These are phyloP conservation scores for Ctenicera cuprea DNA, from an alignment of 2,888 invertebrate species.

Conservation along the genomic window DNA sequence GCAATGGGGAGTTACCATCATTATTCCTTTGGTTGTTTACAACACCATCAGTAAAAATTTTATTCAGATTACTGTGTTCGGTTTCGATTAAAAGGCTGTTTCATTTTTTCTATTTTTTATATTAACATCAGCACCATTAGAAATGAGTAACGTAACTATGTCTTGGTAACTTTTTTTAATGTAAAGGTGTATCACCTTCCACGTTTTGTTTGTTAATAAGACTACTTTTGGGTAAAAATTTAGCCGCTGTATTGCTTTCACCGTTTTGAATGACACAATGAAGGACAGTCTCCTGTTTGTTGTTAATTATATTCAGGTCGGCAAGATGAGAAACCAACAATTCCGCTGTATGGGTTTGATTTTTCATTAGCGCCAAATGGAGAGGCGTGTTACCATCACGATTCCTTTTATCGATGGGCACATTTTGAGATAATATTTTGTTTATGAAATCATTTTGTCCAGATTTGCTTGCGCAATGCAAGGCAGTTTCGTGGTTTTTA, in stretches of 20 bases:
- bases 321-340: not conserved
- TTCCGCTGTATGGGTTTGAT: not conserved
- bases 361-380: not conserved
- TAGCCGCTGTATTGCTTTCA: not conserved
- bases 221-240: not conserved
- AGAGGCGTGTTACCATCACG: not conserved
- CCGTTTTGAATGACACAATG: not conserved
- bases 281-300: not conserved
- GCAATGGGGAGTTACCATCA: not conserved
- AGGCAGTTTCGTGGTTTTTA: not conserved
- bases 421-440: not conserved
- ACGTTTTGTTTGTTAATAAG: conserved; percentile 3
- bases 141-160: not conserved
- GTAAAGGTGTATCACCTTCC: conserved; percentile 1
- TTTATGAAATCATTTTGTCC: not conserved
- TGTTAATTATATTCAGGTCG: not conserved
- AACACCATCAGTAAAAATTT: not conserved
- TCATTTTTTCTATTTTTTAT: not conserved
- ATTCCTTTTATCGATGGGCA: not conserved
- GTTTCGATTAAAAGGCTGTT: not conserved
- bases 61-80: not conserved
- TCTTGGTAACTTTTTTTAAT: not conserved
- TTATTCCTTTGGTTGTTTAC: not conserved
- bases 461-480: not conserved
- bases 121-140: not conserved